Evolutionary conservation across 2,113 vertebrate genomes (phyloP).

Genomic region (Eudorcas thomsonii): DNA sequence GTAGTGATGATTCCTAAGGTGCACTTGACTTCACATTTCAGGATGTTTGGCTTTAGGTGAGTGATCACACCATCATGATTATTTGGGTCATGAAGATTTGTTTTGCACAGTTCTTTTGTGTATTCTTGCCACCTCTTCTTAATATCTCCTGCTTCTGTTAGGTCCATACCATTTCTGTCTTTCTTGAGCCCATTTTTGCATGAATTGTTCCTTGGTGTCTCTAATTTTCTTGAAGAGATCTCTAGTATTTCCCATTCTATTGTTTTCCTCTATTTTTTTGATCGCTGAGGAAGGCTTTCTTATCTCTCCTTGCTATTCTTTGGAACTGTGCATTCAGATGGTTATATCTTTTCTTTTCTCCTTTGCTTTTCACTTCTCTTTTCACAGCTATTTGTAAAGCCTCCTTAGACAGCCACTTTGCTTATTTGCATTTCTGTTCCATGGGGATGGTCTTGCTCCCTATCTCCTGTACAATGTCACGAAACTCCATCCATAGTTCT

Average conservation of each 20-base stretch:
- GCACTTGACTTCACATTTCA: neutral
- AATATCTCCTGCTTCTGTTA: neutral
- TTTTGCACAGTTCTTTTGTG: neutral
- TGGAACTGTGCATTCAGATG: too few relatives aligned
- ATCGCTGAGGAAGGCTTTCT: neutral
- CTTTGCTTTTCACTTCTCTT: too few relatives aligned
- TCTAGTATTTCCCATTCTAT: neutral
- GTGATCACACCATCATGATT: neutral
- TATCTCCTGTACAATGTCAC: too few relatives aligned
- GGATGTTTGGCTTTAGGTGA: neutral
- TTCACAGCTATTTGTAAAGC: too few relatives aligned
- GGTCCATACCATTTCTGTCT: neutral
- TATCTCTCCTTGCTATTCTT: neutral
- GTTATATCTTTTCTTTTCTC: too few relatives aligned
- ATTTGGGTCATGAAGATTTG: neutral
- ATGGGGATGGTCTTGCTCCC: too few relatives aligned
- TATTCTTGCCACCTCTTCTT: neutral
- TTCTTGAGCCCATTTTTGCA: neutral
- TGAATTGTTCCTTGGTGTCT: neutral
- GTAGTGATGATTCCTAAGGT: neutral
- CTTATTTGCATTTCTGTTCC: too few relatives aligned
- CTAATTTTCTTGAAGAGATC: neutral
- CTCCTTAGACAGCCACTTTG: too few relatives aligned
- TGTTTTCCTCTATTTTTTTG: neutral
- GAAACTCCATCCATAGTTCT: fast-evolving